A percentile compares a stretch with the other conserved stretches of the same genome.
phyloP scores from a whole-genome alignment of 1,140 invertebrate genomes.

The Camponotus vicinus region DNA sequence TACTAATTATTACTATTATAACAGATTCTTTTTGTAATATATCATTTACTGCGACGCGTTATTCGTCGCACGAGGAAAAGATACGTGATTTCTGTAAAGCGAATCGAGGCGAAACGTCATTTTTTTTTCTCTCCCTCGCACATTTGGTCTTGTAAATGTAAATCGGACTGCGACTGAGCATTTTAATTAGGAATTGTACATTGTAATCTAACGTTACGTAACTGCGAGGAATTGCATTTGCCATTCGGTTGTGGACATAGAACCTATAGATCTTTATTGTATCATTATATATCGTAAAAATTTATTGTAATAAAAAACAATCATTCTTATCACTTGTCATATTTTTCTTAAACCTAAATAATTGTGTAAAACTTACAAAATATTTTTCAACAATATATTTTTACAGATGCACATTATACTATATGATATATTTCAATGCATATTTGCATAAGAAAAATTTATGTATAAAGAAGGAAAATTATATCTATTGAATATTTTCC shows the following conservation, averaged over 20 bases:
- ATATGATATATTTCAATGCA: too few species aligned
- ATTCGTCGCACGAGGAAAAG: slow-evolving; percentile 10
- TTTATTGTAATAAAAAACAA: slow-evolving; percentile 81
- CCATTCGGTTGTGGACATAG: slow-evolving; percentile 84
- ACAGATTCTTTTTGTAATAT: slow-evolving; percentile 79
- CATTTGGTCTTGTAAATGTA: slow-evolving; percentile 53
- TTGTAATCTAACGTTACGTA: slow-evolving; percentile 73
- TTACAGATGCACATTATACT: too few species aligned
- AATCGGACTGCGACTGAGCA: slow-evolving; percentile 50
- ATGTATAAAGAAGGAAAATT: not conserved
- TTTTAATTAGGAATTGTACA: slow-evolving; percentile 72
- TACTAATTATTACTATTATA: slow-evolving; percentile 80
- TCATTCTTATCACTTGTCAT: slow-evolving; percentile 49
- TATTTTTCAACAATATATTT: not conserved
- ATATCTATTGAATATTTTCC: not conserved
- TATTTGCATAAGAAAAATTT: not conserved
- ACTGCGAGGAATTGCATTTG: slow-evolving; percentile 79
- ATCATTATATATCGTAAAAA: slow-evolving; percentile 80
- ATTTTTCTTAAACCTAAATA: not conserved
- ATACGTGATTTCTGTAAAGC: slow-evolving; percentile 1
- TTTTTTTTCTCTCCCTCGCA: slow-evolving; percentile 8
- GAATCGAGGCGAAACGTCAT: slow-evolving; percentile 23
- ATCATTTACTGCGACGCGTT: slow-evolving; percentile 67
- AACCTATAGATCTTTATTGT: slow-evolving; percentile 84
- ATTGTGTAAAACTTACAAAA: not conserved